Conservation (phyloP, 1,140 invertebrate species). For the Prorops nasuta region DNA sequence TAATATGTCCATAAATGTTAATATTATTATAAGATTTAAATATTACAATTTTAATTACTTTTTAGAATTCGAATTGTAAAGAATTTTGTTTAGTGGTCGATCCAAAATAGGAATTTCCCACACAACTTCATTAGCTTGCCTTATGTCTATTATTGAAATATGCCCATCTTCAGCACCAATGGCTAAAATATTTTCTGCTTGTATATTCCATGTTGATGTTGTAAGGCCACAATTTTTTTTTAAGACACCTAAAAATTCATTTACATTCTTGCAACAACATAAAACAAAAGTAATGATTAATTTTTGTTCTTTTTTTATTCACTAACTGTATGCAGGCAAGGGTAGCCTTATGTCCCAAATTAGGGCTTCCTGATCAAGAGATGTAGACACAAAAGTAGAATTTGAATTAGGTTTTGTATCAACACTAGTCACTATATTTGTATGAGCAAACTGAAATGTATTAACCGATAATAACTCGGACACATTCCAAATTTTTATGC, state of each 20-base stretch:
- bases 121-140: conserved; percentile 27
- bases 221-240: conserved; percentile 25
- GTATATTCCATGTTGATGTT: conserved; percentile 36
- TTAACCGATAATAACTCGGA: conserved; percentile 30
- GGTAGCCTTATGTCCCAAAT: conserved; percentile 45
- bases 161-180: conserved; percentile 39
- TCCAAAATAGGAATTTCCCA: conserved; percentile 20
- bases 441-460: conserved; percentile 39
- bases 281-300: neutral
- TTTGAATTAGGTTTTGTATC: conserved; percentile 32
- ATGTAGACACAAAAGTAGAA: conserved; percentile 39
- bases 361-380: conserved; percentile 37
- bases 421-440: conserved; percentile 37
- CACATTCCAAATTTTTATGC: conserved; percentile 49
- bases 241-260: neutral
- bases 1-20: neutral
- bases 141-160: conserved; percentile 37
- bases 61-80: conserved; percentile 40
- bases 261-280: neutral
- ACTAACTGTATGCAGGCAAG: conserved; percentile 39
- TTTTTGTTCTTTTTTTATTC: neutral
- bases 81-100: conserved; percentile 35
- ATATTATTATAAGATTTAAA: neutral
- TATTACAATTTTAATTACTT: conserved; percentile 27
- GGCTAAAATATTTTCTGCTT: conserved; percentile 34